A percentile compares a stretch with the other conserved stretches of the same genome.
Evolutionary conservation across 2,113 vertebrate genomes (phyloP).

Genomic region (Melanerpes formicivorus): DNA sequence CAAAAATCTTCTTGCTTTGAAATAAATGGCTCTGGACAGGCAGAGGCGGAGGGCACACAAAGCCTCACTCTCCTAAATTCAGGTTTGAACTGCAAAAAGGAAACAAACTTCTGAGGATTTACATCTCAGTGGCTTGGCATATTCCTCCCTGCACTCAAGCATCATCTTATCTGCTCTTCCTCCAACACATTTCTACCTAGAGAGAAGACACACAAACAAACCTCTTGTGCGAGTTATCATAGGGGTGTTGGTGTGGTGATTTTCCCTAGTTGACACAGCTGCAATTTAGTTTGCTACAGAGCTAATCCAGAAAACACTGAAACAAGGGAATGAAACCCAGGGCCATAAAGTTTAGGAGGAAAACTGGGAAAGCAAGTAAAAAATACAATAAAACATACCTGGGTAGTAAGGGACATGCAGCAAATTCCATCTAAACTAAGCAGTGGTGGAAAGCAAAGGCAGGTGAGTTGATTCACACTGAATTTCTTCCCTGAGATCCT

Average conservation of each 20-base stretch:
- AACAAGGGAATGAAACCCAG: not conserved
- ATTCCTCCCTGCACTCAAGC: not conserved
- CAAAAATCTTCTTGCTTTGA: conserved; percentile 19
- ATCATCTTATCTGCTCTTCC: not conserved
- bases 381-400: not conserved
- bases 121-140: not conserved
- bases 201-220: not conserved
- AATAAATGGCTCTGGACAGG: not conserved
- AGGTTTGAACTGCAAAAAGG: not conserved
- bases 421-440: not conserved
- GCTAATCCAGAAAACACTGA: not conserved
- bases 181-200: not conserved
- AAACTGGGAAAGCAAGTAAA: not conserved
- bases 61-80: not conserved
- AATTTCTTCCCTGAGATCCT: not conserved
- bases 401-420: not conserved
- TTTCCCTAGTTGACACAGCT: not conserved
- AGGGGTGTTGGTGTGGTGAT: fast-evolving
- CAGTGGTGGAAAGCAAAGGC: not conserved
- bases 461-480: not conserved
- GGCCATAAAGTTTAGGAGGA: not conserved
- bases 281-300: not conserved
- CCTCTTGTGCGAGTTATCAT: not conserved
- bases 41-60: not conserved
- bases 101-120: conserved; percentile 16